These are phyloP conservation scores for Pampus argenteus DNA, from an alignment of 2,797 vertebrate genomes.

Conservation along the genomic window DNA sequence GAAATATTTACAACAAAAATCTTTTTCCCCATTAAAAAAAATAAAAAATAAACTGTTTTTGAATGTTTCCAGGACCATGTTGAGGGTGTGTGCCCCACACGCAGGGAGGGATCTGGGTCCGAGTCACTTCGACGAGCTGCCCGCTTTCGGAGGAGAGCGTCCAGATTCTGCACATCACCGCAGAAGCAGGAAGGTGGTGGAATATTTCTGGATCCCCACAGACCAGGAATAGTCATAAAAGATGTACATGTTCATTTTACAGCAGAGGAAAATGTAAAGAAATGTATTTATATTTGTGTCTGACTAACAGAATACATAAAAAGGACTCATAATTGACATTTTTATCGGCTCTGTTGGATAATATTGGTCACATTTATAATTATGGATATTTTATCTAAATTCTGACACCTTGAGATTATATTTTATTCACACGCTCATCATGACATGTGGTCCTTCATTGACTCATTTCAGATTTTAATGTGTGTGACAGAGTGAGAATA, in stretches of 20 bases:
- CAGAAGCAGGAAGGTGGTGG: slow-evolving; percentile 82
- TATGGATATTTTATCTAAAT: background rate
- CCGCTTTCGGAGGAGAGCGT: slow-evolving; percentile 67
- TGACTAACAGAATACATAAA: background rate
- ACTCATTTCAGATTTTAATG: background rate
- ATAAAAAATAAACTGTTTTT: too few species aligned
- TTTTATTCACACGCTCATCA: background rate
- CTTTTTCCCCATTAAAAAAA: too few species aligned
- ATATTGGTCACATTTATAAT: background rate
- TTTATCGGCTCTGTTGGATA: background rate
- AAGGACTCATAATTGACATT: background rate
- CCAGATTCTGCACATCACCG: slow-evolving; percentile 62
- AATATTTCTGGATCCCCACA: slow-evolving; percentile 88
- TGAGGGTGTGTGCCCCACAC: slow-evolving; percentile 77
- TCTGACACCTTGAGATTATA: background rate
- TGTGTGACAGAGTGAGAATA: background rate
- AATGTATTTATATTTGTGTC: too few species aligned
- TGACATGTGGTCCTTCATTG: background rate
- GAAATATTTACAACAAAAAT: too few species aligned
- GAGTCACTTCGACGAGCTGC: slow-evolving; percentile 80
- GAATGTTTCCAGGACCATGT: slow-evolving; percentile 67
- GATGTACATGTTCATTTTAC: too few species aligned
- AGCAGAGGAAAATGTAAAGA: too few species aligned
- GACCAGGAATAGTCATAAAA: slow-evolving; percentile 81
- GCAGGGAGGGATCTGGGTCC: slow-evolving; percentile 61